Evolutionary conservation across 2,113 vertebrate genomes (phyloP).

Genomic region (Clupea harengus): DNA sequence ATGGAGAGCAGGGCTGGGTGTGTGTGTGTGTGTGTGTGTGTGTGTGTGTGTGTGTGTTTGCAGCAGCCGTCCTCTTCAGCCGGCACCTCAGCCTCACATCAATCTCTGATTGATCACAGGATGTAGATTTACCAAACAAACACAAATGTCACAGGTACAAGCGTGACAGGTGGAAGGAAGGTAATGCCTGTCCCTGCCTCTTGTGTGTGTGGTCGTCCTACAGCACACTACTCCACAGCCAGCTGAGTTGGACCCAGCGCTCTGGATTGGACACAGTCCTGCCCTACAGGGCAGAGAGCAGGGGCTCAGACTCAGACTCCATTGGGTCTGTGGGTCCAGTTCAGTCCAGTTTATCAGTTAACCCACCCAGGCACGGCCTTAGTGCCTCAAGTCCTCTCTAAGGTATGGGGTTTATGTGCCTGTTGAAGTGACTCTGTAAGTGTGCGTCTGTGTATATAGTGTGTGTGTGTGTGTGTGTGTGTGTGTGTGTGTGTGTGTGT

Average conservation of each 20-base stretch:
- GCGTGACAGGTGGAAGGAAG: background rate
- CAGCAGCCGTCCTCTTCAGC: background rate
- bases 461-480: conserved; percentile 2
- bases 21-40: background rate
- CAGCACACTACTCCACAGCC: background rate
- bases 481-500: conserved; percentile 21
- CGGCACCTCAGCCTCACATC: too few relatives aligned
- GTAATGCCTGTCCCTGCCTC: too few relatives aligned
- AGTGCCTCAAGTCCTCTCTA: background rate
- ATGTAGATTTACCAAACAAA: background rate
- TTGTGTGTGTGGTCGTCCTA: too few relatives aligned
- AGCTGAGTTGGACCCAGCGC: background rate
- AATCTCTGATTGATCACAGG: background rate
- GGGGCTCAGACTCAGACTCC: background rate
- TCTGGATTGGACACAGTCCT: background rate
- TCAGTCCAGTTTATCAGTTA: background rate
- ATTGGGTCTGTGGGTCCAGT: background rate
- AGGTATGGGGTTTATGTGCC: background rate
- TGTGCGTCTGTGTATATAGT: background rate
- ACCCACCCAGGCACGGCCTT: background rate
- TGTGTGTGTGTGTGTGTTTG: background rate
- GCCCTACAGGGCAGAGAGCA: background rate
- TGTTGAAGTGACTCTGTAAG: too few relatives aligned
- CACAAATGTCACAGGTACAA: background rate
- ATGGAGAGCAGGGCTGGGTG: background rate